These are phyloP conservation scores for Drosophila equinoxialis DNA, from an alignment of 1,140 invertebrate genomes.

Conservation along the genomic window DNA sequence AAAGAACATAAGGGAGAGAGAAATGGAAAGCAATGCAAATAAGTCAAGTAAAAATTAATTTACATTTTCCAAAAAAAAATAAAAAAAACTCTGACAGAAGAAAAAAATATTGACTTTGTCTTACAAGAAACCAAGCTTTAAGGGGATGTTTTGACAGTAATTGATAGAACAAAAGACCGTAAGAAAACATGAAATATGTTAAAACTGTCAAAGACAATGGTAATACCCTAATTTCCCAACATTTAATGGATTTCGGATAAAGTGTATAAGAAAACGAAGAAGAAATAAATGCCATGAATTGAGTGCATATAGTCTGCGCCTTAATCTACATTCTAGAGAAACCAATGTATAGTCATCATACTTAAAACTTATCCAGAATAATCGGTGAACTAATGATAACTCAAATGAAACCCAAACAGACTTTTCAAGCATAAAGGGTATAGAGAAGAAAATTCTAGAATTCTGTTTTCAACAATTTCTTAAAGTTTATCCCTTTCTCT, in stretches of 20 bases:
- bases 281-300: no score
- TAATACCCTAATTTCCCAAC: neutral
- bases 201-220: neutral
- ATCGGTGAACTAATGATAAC: neutral
- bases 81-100: conserved; percentile 7
- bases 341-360: no score
- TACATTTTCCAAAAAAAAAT: conserved; percentile 47
- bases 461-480: conserved; percentile 11
- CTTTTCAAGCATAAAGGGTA: neutral
- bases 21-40: conserved; percentile 61
- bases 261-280: no score
- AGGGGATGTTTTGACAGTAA: conserved; percentile 44
- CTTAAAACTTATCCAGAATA: no score
- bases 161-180: conserved; percentile 37
- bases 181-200: conserved; percentile 2
- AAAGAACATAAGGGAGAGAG: neutral
- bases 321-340: no score
- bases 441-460: neutral
- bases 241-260: no score
- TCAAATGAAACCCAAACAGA: neutral
- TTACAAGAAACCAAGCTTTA: conserved; percentile 33
- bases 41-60: conserved; percentile 67
- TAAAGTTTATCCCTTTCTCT: conserved; percentile 25
- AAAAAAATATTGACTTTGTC: conserved; percentile 36
- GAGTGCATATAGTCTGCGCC: no score